phyloP scores from a whole-genome alignment of 2,888 invertebrate species.

The Diadegma fenestrale region DNA sequence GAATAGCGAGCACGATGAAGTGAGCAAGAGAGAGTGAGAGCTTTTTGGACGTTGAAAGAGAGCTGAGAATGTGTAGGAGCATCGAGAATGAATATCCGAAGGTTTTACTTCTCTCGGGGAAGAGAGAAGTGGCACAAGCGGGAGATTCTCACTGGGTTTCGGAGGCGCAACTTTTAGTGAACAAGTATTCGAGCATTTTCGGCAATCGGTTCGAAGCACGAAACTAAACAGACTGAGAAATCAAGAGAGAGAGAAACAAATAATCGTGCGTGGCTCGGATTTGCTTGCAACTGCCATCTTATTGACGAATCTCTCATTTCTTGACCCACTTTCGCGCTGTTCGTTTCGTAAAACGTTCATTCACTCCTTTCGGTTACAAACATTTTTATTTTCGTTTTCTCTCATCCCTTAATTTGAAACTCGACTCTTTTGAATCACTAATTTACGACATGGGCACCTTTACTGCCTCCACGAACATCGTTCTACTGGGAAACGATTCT shows the following conservation, averaged over 20 bases:
- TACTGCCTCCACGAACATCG: slow-evolving; percentile 78
- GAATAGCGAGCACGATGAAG: slow-evolving; percentile 75
- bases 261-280: slow-evolving; percentile 79
- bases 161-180: slow-evolving; percentile 26
- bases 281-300: slow-evolving; percentile 73
- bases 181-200: slow-evolving; percentile 51
- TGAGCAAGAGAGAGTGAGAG: slow-evolving; percentile 40
- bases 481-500: slow-evolving; percentile 74
- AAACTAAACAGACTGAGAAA: slow-evolving; percentile 51
- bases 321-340: slow-evolving; percentile 52
- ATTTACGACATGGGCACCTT: slow-evolving; percentile 77
- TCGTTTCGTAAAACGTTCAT: slow-evolving; percentile 46
- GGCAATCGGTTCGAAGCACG: slow-evolving; percentile 55
- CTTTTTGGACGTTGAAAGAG: slow-evolving; percentile 32
- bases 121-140: slow-evolving; percentile 41
- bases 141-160: slow-evolving; percentile 21
- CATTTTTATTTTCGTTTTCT: slow-evolving; percentile 63
- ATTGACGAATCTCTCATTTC: slow-evolving; percentile 56
- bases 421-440: background rate
- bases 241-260: slow-evolving; percentile 40
- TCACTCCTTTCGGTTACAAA: slow-evolving; percentile 25
- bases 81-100: slow-evolving; percentile 54
- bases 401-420: slow-evolving; percentile 49
- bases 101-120: slow-evolving; percentile 34
- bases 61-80: slow-evolving; percentile 23